Evolutionary conservation across 2,888 invertebrate genomes (phyloP).

Genomic region (Sympetrum striolatum): DNA sequence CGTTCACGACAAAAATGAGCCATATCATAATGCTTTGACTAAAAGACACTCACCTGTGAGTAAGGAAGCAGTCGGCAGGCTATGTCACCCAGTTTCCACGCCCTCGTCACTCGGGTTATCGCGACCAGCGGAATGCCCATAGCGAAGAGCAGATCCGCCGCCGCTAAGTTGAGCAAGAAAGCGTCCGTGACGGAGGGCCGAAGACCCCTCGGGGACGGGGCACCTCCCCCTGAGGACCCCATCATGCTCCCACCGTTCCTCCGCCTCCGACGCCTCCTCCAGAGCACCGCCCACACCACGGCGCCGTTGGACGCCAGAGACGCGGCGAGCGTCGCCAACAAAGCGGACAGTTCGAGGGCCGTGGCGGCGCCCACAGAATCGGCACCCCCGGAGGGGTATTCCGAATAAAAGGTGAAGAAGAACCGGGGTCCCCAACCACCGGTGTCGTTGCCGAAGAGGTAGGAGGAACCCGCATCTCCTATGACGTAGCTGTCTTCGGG

Average conservation of each 20-base stretch:
- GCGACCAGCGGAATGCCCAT: slow-evolving; percentile 64
- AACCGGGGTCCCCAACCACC: slow-evolving; percentile 64
- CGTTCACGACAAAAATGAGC: background rate
- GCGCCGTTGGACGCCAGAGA: slow-evolving; percentile 64
- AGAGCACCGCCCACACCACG: slow-evolving; percentile 62
- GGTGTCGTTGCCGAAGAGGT: slow-evolving; percentile 61
- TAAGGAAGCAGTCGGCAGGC: slow-evolving; percentile 65
- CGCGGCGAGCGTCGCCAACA: slow-evolving; percentile 59
- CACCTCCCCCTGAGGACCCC: background rate
- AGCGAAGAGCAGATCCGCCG: slow-evolving; percentile 69
- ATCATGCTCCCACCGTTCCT: slow-evolving; percentile 1
- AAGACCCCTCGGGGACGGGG: slow-evolving; percentile 6
- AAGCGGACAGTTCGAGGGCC: slow-evolving; percentile 59
- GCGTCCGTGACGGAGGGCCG: slow-evolving; percentile 62
- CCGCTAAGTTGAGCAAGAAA: slow-evolving; percentile 67
- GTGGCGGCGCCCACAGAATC: slow-evolving; percentile 54
- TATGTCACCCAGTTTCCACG: slow-evolving; percentile 63
- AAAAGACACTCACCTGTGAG: slow-evolving; percentile 60
- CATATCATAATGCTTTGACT: background rate
- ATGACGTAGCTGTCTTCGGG: background rate
- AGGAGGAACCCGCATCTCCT: slow-evolving; percentile 59
- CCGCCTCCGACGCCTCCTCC: slow-evolving; percentile 63
- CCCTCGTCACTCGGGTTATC: slow-evolving; percentile 61
- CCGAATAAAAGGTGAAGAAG: slow-evolving; percentile 66
- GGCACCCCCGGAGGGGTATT: slow-evolving; percentile 57